Evolutionary conservation across 2,888 invertebrate genomes (phyloP), one percentile per base, ranked within the genome.

Genomic region (Julus scanicus): DNA sequence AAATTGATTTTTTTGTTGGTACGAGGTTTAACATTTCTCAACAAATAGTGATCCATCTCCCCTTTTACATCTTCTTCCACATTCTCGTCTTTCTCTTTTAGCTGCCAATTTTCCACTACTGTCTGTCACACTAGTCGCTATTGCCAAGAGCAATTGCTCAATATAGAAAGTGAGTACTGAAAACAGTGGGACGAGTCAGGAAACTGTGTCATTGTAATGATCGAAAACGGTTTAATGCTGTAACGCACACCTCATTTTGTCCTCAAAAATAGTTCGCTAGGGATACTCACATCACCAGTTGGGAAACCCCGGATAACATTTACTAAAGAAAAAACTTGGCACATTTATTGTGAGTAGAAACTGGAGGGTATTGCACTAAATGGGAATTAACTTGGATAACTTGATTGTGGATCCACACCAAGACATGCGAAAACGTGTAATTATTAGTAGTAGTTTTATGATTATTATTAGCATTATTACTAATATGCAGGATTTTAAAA

Each of bases 51-150:
- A 63, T 63, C 63, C 20, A 17, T 4, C 63, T 63, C 63, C 63
- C 63, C 63, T 63, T 53, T n/a, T 63, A 63, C 63, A 63, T 63
- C 63, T 63, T 53, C 53, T 53, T 53, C 53, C 53, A 63, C n/a
- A n/a, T 63, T 63, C 63, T 63, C 63, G 17, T 17, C 63, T 63
- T 63, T 63, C 63, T n/a, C 63, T 13, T 15, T 5, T 63, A 20
- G 63, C 63, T 63, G 63, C n/a, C 63, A 63, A 63, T 63, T 63
- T 63, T 63, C 63, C 63, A 63, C 63, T n/a, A n/a, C n/a, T 63
- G 63, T 63, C 63, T 63, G 63, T 63, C 63, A 63, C 63, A 63
- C 63, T 63, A 17, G 63, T n/a, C 15, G 20, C n/a, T 63, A 63
- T 63, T 63, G 63, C 63, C 63, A 63, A 63, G 63, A 63, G 63